Evolutionary conservation across 2,797 vertebrate species (phyloP), one percentile per base, ranked within the genome.

Genomic region (Alectoris magna): DNA sequence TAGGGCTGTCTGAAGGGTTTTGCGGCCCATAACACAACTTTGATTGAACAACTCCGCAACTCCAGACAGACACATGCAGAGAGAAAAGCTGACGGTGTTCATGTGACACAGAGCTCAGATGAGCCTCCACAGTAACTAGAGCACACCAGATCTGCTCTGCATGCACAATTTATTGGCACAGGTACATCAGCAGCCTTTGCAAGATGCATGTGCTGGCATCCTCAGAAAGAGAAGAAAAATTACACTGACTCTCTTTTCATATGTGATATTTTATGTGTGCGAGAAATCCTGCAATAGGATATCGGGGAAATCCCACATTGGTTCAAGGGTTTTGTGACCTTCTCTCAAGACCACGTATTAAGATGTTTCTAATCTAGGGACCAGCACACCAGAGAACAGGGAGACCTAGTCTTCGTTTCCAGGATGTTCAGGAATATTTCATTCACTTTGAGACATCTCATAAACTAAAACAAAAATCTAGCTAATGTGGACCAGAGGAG

Each of bases 381-480:
- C 39, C 55, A 74, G 49, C 17, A 29, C 36, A 62, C 22, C 43
- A 81, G 59, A 67, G 29, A 89, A 63, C 29, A 71, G 39, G 39
- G 44, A 89, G 75, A 41, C 14, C 70, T 46, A 29, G 16, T 44
- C 43, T 46, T 56, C 83, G 17, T 56, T 86, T 83, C 73, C 48
- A 70, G 76, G 91, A 23, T 44, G 36, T 48, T 60, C 38, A 31
- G 56, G 38, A 69, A 38, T 79, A 78, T 84, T 93, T 88, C 62
- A 88, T 86, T 94, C 56, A 59, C 56, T 84, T 68, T 56, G 43
- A 86, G 80, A 73, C 34, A 73, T 48, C 70, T 86, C 70, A 92
- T 88, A 86, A 93, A 85, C 70, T 84, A 62, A 88, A 94, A 91
- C 56, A 88, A 75, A 91, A 82, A 60, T 21, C 31, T 44, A 87